Conservation (phyloP, 1,140 invertebrate species). For the Cotesia vestalis region DNA sequence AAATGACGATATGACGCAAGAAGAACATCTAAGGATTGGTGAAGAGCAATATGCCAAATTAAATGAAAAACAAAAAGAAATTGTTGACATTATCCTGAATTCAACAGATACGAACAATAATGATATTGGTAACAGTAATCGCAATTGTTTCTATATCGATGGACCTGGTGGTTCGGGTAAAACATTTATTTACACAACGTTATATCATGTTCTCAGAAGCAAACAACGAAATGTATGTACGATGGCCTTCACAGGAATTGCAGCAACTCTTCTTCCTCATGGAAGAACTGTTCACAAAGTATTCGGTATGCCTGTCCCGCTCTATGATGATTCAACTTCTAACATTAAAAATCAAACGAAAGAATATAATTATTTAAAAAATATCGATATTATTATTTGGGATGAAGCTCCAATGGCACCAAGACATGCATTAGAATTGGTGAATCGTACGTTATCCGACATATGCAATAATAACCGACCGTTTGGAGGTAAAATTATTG, state of each 20-base stretch:
- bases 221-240: background rate
- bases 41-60: no score
- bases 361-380: background rate
- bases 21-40: no score
- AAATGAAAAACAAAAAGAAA: no score
- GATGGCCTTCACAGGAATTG: background rate
- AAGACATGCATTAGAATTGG: background rate
- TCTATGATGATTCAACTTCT: background rate
- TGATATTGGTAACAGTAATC: no score
- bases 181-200: no score
- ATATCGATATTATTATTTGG: constrained; percentile 14
- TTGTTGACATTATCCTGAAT: no score
- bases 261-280: background rate
- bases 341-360: background rate
- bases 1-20: no score
- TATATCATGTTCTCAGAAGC: no score
- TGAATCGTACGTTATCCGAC: background rate
- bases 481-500: background rate
- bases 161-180: no score
- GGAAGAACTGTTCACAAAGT: background rate
- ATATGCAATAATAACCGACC: background rate
- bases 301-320: background rate
- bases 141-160: no score
- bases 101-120: no score
- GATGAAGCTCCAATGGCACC: background rate